These are phyloP conservation scores for Crossocerus cetratus DNA, from an alignment of 2,888 invertebrate genomes.

Conservation along the genomic window DNA sequence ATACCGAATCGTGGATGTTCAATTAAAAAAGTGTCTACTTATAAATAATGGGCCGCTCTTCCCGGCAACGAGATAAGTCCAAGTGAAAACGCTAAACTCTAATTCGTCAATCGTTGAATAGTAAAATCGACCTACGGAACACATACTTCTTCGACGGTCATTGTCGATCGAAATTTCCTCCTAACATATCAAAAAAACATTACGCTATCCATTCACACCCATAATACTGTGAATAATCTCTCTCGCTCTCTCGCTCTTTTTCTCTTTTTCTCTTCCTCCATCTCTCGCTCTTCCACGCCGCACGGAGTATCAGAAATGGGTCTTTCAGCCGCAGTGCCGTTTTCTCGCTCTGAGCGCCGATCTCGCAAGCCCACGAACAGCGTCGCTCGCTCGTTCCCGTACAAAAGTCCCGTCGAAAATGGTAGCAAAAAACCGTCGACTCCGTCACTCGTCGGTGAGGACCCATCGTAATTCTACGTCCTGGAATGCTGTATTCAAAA, in stretches of 20 bases:
- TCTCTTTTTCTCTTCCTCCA: not conserved
- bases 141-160: constrained; percentile 31
- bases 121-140: constrained; percentile 53
- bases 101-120: constrained; percentile 41
- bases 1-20: constrained; percentile 37
- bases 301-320: no score
- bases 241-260: constrained; percentile 29
- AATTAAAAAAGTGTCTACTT: constrained; percentile 56
- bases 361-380: constrained; percentile 26
- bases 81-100: constrained; percentile 40
- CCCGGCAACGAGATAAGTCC: no score
- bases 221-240: constrained; percentile 58
- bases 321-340: constrained; percentile 17
- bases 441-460: constrained; percentile 32
- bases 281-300: constrained; percentile 27
- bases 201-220: constrained; percentile 44
- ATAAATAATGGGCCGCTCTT: not conserved
- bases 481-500: no score
- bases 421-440: constrained; percentile 34
- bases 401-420: constrained; percentile 45
- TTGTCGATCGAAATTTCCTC: constrained; percentile 28
- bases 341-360: constrained; percentile 19
- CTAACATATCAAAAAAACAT: constrained; percentile 51
- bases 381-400: constrained; percentile 6
- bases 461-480: constrained; percentile 38